phyloP scores from a whole-genome alignment of 1,140 invertebrate species.

The Leptinotarsa defecta region DNA sequence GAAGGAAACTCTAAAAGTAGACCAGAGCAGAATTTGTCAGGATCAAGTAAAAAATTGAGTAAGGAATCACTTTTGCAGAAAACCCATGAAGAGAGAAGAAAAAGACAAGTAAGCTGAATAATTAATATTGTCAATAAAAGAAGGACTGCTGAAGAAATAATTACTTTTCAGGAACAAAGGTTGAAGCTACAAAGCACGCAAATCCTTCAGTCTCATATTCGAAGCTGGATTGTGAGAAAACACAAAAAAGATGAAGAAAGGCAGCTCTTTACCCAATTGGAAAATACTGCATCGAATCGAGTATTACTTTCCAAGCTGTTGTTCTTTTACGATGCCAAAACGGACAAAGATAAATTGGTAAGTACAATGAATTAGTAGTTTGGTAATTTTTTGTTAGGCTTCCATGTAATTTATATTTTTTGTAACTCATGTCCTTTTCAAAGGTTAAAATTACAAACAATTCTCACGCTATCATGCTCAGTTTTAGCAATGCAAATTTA shows the following conservation, averaged over 20 bases:
- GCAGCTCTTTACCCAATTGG: slow-evolving; percentile 68
- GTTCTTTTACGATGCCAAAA: slow-evolving; percentile 75
- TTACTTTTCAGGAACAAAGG: slow-evolving; percentile 65
- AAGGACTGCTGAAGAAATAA: slow-evolving; percentile 15
- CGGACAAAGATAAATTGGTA: slow-evolving; percentile 73
- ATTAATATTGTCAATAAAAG: not conserved
- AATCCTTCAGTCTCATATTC: slow-evolving; percentile 78
- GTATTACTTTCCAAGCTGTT: slow-evolving; percentile 67
- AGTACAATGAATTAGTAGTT: slow-evolving; percentile 53
- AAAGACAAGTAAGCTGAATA: slow-evolving; percentile 71
- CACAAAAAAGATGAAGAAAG: slow-evolving; percentile 68
- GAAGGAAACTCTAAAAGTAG: slow-evolving; percentile 88
- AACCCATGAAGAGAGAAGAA: slow-evolving; percentile 81
- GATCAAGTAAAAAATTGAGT: slow-evolving; percentile 78
- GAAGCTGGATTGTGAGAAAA: slow-evolving; percentile 75
- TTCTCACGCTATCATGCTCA: not conserved
- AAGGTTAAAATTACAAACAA: not conserved
- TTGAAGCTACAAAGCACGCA: slow-evolving; percentile 69
- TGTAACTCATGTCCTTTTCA: not conserved
- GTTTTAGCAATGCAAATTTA: not conserved
- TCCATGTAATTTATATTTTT: not conserved
- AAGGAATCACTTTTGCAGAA: slow-evolving; percentile 77
- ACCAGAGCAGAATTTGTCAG: slow-evolving; percentile 88
- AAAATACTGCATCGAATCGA: slow-evolving; percentile 59
- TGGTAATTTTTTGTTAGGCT: not conserved